Evolutionary conservation across 1,140 invertebrate species (phyloP), one percentile per base, ranked within the genome.

Genomic region (Elysia chlorotica): DNA sequence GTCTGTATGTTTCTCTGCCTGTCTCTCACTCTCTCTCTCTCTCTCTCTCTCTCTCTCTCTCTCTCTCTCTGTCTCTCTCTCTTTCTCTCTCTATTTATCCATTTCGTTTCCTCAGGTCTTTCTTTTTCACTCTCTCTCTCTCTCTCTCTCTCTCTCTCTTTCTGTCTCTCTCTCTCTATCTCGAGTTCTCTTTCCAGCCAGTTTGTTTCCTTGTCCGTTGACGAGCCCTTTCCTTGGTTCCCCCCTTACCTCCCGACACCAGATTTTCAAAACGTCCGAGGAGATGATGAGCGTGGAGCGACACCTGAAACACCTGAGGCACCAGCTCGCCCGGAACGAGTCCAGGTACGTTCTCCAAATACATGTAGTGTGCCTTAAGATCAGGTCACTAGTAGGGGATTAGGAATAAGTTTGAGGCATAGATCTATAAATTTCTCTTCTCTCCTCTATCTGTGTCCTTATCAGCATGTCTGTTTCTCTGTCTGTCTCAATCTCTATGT

Each of bases 201-300:
- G 10, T 6, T 25, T 6, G 10, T 6, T 17, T 6, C 6, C 10
- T 59, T 59, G 28, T 21, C 17, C 28, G 56, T 21, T 25, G 10
- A 59, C 28, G 6, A 33, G 14, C 6, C 14, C 17, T 17, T 14
- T 14, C 4, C 6, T 59, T 59, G 4, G 31, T 33, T 33, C 36
- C 25, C 14, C 6, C 36, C 35, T 37, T 19, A 31, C 67, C 33
- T 74, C n/a, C n/a, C n/a, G n/a, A n/a, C n/a, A 65, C 33, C 70
- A 77, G 76, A 62, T 77, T 33, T 66, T 77, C 57, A 77, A 77
- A 38, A 77, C 76, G 1, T 38, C 59, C 48, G 76, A 74, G 23
- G 76, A 74, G 48, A 77, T 77, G n/a, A 74, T 66, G 25, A 68
- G 62, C 33, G 76, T 77, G 25, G 56, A 74, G 56, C 74, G 66